Percentiles rank a stretch among this genome's conserved stretches.
Evolutionary conservation across 1,140 invertebrate species (phyloP).

Genomic region (Telenomus remus): DNA sequence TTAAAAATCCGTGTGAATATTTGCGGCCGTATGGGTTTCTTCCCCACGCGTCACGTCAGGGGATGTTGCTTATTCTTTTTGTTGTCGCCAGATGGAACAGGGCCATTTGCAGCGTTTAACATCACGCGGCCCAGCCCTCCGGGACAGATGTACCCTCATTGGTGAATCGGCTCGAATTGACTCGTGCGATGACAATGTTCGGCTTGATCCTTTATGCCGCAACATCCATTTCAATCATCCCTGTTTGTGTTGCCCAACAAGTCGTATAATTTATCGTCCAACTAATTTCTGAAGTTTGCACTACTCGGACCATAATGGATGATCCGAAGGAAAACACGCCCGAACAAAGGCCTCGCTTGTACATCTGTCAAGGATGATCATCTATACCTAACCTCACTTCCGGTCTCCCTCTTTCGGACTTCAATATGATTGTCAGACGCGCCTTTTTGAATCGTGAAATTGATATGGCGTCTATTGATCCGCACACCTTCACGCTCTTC

Average conservation of each 20-base stretch:
- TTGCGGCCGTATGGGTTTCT: slow-evolving; percentile 10
- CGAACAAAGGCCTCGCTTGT: slow-evolving; percentile 20
- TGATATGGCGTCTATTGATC: slow-evolving; percentile 48
- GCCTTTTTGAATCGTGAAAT: slow-evolving; percentile 8
- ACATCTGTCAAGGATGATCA: slow-evolving; percentile 17
- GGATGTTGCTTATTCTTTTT: slow-evolving; percentile 44
- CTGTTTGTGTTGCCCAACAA: slow-evolving; percentile 31
- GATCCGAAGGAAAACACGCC: background rate
- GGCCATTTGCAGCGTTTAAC: slow-evolving; percentile 57
- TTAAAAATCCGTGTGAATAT: slow-evolving; percentile 41
- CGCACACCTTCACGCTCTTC: slow-evolving; percentile 32
- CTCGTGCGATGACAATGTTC: slow-evolving; percentile 55
- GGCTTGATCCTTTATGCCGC: slow-evolving; percentile 33
- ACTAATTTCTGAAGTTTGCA: slow-evolving; percentile 29
- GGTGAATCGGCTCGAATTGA: slow-evolving; percentile 52
- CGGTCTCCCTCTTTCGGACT: background rate
- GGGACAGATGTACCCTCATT: slow-evolving; percentile 54
- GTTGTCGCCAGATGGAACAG: slow-evolving; percentile 54
- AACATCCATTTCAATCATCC: slow-evolving; percentile 38
- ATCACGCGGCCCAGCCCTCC: slow-evolving; percentile 41
- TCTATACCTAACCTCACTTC: background rate
- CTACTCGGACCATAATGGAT: slow-evolving; percentile 31
- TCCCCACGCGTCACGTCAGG: slow-evolving; percentile 25
- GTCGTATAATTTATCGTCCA: slow-evolving; percentile 22
- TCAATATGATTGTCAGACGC: background rate